Conservation (phyloP, 2,113 vertebrate genomes). For the Nettapus auritus region DNA sequence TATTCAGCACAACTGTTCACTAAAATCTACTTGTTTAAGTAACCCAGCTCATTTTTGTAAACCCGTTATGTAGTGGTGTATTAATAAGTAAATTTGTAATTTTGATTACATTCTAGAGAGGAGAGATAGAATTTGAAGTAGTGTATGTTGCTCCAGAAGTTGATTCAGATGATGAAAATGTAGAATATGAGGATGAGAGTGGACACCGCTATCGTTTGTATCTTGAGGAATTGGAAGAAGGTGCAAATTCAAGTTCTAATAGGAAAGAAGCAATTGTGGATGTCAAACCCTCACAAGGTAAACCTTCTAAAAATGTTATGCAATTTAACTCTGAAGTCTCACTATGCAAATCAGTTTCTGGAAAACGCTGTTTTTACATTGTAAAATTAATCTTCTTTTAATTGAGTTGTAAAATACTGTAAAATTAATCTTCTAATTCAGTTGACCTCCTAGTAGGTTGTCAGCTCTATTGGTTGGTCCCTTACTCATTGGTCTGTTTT, state of each 20-base stretch:
- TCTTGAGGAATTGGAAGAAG: slow-evolving; percentile 92
- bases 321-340: neutral
- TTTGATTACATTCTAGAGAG: slow-evolving; percentile 79
- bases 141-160: slow-evolving; percentile 98
- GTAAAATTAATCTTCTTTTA: slow-evolving; percentile 12
- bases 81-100: neutral
- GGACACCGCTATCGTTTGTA: slow-evolving; percentile 97
- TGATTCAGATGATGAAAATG: slow-evolving; percentile 98
- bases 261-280: slow-evolving; percentile 78
- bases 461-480: neutral
- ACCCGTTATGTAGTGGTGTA: neutral
- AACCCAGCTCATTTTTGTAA: neutral
- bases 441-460: neutral
- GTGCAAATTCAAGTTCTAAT: slow-evolving; percentile 69
- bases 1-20: neutral
- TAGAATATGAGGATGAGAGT: slow-evolving; percentile 97
- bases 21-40: neutral
- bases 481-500: slow-evolving; percentile 18
- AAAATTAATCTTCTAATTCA: slow-evolving; percentile 18
- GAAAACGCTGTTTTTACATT: neutral
- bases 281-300: slow-evolving; percentile 81
- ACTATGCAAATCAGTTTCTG: neutral
- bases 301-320: neutral
- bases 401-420: slow-evolving; percentile 44
- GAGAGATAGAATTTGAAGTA: slow-evolving; percentile 98